These are phyloP conservation scores for Acyrthosiphon pisum DNA, from an alignment of 1,140 invertebrate species.

Conservation along the genomic window DNA sequence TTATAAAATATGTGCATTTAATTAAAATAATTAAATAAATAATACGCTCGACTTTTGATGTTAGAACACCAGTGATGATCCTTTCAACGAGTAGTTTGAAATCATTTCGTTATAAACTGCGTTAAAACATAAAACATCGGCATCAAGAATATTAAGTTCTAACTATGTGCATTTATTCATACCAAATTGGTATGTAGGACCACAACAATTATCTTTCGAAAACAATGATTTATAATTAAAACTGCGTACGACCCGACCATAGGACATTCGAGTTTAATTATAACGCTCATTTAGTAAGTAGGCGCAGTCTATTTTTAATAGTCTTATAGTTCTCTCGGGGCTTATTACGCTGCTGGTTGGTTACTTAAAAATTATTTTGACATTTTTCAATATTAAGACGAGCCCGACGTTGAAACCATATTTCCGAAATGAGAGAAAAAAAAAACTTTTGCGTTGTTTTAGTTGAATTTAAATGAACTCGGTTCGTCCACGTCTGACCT, in stretches of 20 bases:
- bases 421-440: background rate
- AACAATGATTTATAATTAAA: background rate
- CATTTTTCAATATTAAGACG: background rate
- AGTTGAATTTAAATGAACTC: background rate
- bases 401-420: background rate
- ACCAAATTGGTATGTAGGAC: background rate
- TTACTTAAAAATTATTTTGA: background rate
- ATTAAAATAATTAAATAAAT: constrained; percentile 23
- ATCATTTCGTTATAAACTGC: background rate
- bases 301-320: background rate
- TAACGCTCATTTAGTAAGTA: background rate
- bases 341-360: background rate
- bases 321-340: background rate
- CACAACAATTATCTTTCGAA: background rate
- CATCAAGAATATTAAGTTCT: background rate
- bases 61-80: background rate
- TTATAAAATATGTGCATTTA: background rate
- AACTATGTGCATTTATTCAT: background rate
- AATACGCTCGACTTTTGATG: background rate
- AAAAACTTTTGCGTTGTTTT: background rate
- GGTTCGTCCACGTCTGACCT: background rate
- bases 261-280: background rate
- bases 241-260: background rate
- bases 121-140: background rate
- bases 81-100: background rate